Evolutionary conservation across 2,113 vertebrate genomes (phyloP).

Genomic region (Forbesichthys papilliferus): DNA sequence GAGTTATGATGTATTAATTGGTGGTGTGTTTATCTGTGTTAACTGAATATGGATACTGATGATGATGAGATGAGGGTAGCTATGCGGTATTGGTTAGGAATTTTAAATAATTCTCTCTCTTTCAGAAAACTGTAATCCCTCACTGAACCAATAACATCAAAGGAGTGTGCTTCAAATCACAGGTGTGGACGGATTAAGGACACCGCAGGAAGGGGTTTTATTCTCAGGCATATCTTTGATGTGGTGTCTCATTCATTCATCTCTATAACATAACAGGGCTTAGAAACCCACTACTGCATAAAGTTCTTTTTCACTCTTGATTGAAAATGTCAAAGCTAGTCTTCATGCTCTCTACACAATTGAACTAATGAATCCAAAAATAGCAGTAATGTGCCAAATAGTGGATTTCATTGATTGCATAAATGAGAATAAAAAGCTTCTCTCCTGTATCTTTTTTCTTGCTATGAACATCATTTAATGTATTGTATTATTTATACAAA

Average conservation of each 20-base stretch:
- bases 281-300: constrained; percentile 12
- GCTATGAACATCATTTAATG: not conserved
- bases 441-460: not conserved
- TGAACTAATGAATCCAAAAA: constrained; percentile 1
- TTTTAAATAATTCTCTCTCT: not conserved
- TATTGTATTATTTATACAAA: too few relatives aligned
- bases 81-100: not conserved
- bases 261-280: constrained; percentile 48
- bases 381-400: not conserved
- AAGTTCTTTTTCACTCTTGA: constrained; percentile 28
- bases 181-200: constrained; percentile 80
- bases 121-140: constrained; percentile 46
- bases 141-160: constrained; percentile 67
- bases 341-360: constrained; percentile 3
- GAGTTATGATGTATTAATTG: too few relatives aligned
- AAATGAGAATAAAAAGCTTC: not conserved
- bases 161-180: constrained; percentile 70
- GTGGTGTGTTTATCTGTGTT: too few relatives aligned
- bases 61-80: too few relatives aligned
- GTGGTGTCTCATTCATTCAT: constrained; percentile 61
- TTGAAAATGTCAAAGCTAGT: constrained; percentile 23
- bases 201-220: constrained; percentile 65
- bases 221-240: constrained; percentile 74
- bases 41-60: too few relatives aligned
- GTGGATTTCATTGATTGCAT: constrained; percentile 2